A percentile compares a stretch with the other conserved stretches of the same genome.
These are phyloP conservation scores for Caenorhabditis imperialis DNA, from an alignment of 2,888 invertebrate species.

Conservation along the genomic window DNA sequence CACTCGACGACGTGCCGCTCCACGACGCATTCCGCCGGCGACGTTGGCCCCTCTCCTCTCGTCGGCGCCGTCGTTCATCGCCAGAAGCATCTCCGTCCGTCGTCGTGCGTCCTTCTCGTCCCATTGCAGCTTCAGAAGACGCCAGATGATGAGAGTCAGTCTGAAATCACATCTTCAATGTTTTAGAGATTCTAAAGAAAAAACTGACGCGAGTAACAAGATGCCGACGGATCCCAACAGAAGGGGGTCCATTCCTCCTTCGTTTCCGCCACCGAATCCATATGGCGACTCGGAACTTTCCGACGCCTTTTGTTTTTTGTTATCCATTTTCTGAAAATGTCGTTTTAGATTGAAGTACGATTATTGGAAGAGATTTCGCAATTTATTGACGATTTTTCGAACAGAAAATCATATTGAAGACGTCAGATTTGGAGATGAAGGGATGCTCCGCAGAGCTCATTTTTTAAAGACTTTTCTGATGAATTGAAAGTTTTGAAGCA, in stretches of 20 bases:
- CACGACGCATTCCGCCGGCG: conserved; percentile 65
- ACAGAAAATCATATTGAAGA: too few relatives aligned
- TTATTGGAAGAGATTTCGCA: too few relatives aligned
- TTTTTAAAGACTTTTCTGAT: too few relatives aligned
- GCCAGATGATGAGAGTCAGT: conserved; percentile 55
- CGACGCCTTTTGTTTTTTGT: conserved; percentile 4
- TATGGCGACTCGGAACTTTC: conserved; percentile 11
- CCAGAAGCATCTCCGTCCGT: conserved; percentile 58
- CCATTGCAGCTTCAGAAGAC: conserved; percentile 61
- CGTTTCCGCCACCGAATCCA: conserved; percentile 8
- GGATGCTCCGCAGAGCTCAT: too few relatives aligned
- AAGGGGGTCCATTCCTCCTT: conserved; percentile 55
- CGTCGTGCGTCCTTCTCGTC: conserved; percentile 61
- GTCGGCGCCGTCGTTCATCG: conserved; percentile 63
- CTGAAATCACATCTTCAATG: conserved; percentile 39
- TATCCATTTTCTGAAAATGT: conserved; percentile 16
- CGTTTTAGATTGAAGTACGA: neutral
- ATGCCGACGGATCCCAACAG: conserved; percentile 59
- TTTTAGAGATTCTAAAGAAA: neutral
- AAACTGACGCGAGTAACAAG: conserved; percentile 59
- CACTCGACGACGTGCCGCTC: conserved; percentile 57
- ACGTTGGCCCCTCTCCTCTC: conserved; percentile 61
- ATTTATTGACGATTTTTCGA: too few relatives aligned
- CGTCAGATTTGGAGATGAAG: too few relatives aligned
- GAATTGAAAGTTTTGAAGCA: too few relatives aligned